Evolutionary conservation across 2,797 vertebrate genomes (phyloP).

Genomic region (Catamblyrhynchus diadema): DNA sequence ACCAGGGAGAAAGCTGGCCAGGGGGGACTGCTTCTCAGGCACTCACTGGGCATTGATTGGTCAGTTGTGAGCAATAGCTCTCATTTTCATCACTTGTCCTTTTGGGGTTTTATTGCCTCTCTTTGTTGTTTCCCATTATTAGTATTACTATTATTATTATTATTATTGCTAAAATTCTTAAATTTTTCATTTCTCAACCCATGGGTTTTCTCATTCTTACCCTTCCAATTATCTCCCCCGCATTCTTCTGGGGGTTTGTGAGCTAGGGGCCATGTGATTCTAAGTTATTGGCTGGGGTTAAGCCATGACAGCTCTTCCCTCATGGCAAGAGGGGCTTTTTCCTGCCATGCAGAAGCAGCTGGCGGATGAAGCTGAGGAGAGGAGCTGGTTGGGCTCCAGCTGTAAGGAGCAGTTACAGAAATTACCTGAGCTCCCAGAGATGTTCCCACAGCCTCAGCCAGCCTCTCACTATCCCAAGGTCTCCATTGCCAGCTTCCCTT

Average conservation of each 20-base stretch:
- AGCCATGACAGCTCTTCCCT: neutral
- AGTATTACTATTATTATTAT: neutral
- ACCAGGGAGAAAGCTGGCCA: neutral
- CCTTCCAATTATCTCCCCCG: neutral
- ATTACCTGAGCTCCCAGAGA: accelerated
- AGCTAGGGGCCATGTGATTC: neutral
- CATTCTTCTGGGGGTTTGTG: neutral
- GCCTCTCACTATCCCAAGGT: neutral
- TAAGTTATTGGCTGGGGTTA: neutral
- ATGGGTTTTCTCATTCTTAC: neutral
- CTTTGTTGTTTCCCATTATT: neutral
- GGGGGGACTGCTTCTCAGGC: neutral
- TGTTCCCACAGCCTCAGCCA: neutral
- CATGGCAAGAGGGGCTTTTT: neutral
- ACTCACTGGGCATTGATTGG: accelerated
- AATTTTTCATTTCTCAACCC: neutral
- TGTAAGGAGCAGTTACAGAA: neutral
- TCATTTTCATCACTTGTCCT: neutral
- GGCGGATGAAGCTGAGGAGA: neutral
- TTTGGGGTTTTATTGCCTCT: neutral
- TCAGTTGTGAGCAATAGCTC: neutral
- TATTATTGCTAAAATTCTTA: neutral
- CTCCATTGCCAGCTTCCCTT: neutral
- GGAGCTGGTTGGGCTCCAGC: neutral
- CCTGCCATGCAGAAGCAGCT: neutral